These are phyloP conservation scores for Acanthurus lineatus DNA, from an alignment of 2,797 vertebrate species.

Conservation along the genomic window DNA sequence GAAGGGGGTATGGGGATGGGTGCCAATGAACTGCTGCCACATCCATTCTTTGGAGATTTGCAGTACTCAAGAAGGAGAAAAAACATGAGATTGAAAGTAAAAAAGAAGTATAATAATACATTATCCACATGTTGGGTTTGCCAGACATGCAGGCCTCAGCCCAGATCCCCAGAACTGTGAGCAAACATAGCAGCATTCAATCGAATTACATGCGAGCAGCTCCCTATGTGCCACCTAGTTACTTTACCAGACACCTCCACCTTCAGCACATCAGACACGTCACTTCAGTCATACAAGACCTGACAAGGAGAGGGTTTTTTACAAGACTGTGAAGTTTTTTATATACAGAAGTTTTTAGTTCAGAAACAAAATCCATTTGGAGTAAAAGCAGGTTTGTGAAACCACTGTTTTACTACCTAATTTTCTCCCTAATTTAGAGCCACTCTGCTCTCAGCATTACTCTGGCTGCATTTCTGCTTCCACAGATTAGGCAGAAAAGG, in stretches of 20 bases:
- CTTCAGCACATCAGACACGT: slow-evolving; percentile 27
- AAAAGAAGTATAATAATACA: slow-evolving; percentile 59
- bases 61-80: slow-evolving; percentile 48
- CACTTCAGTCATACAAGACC: slow-evolving; percentile 4
- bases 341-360: slow-evolving; percentile 34
- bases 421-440: slow-evolving; percentile 77
- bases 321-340: slow-evolving; percentile 57
- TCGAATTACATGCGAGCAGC: slow-evolving; percentile 41
- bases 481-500: slow-evolving; percentile 60
- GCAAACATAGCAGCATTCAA: slow-evolving; percentile 51
- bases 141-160: slow-evolving; percentile 54
- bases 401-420: slow-evolving; percentile 66
- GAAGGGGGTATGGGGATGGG: slow-evolving; percentile 62
- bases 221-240: slow-evolving; percentile 43
- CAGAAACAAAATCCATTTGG: slow-evolving; percentile 43
- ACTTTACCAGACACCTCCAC: slow-evolving; percentile 48
- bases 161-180: slow-evolving; percentile 34
- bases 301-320: slow-evolving; percentile 5
- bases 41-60: slow-evolving; percentile 69
- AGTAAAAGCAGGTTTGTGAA: slow-evolving; percentile 71
- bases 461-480: slow-evolving; percentile 61
- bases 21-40: slow-evolving; percentile 68
- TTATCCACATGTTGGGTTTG: slow-evolving; percentile 66
- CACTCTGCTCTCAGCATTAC: slow-evolving; percentile 48
- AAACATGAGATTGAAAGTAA: slow-evolving; percentile 45